These are phyloP conservation scores for Otus scops DNA, from an alignment of 2,797 vertebrate species.

Conservation along the genomic window DNA sequence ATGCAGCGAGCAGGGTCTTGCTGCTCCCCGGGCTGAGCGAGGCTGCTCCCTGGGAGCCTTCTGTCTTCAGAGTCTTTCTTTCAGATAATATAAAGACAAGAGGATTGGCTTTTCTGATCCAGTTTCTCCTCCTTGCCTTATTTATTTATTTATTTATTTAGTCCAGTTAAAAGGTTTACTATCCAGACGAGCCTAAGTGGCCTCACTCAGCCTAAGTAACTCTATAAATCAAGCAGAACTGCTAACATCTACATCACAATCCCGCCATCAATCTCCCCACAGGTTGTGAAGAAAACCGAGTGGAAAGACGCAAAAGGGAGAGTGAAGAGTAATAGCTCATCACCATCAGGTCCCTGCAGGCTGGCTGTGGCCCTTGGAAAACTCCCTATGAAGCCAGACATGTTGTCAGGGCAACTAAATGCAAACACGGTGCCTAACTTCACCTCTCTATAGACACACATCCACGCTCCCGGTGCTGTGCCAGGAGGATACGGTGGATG, in stretches of 20 bases:
- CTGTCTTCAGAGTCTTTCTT: background rate
- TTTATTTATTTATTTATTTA: conserved; percentile 82
- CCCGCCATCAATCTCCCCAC: conserved; percentile 91
- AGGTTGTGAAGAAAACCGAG: conserved; percentile 72
- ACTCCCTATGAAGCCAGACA: background rate
- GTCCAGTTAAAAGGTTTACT: conserved; percentile 95
- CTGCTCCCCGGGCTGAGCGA: background rate
- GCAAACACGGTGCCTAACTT: background rate
- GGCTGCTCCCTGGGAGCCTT: background rate
- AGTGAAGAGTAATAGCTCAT: conserved; percentile 21
- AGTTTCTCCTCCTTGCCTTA: conserved; percentile 1
- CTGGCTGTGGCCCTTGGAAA: background rate
- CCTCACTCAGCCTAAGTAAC: conserved; percentile 98
- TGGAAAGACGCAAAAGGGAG: conserved; percentile 53
- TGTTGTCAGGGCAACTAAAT: background rate
- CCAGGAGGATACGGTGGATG: background rate
- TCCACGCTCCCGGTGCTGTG: background rate
- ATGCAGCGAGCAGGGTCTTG: background rate
- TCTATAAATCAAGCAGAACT: conserved; percentile 94
- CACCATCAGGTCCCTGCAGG: background rate
- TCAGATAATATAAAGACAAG: background rate
- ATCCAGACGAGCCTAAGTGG: conserved; percentile 86
- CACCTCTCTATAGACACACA: background rate
- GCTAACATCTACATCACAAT: conserved; percentile 91
- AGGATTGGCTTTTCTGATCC: background rate